Evolutionary conservation across 2,888 invertebrate genomes (phyloP).

Genomic region (Drosophila stalkeri): DNA sequence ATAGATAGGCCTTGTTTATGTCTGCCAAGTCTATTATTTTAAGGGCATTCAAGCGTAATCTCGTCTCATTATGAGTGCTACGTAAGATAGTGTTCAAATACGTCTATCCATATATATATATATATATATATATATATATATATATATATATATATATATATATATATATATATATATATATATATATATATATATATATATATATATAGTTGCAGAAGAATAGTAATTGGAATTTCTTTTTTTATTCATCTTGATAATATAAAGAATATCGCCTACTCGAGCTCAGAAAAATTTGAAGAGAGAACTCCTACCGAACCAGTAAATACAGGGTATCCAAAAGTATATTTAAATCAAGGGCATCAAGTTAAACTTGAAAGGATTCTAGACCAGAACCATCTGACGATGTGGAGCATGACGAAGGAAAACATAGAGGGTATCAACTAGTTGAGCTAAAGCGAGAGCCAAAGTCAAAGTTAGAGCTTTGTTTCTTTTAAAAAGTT

Average conservation of each 20-base stretch:
- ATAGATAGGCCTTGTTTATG: slow-evolving; percentile 27
- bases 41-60: slow-evolving; percentile 33
- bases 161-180: not conserved
- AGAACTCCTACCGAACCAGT: not conserved
- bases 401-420: too few relatives aligned
- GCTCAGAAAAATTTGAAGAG: not conserved
- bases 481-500: too few relatives aligned
- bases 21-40: slow-evolving; percentile 1
- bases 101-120: not conserved
- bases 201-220: not conserved
- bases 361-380: not conserved
- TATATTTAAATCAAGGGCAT: not conserved
- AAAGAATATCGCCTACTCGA: not conserved
- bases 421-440: too few relatives aligned
- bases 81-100: slow-evolving; percentile 1
- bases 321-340: not conserved
- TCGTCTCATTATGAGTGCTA: slow-evolving; percentile 17
- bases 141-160: not conserved
- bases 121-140: too few relatives aligned
- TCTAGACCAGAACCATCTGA: not conserved
- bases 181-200: not conserved
- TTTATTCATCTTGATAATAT: not conserved
- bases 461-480: too few relatives aligned
- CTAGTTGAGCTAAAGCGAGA: too few relatives aligned
- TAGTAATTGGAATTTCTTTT: not conserved